Percentiles rank a stretch among this genome's conserved stretches.
Conservation (phyloP, 2,888 invertebrate genomes). For the Aphodius sticticus region DNA sequence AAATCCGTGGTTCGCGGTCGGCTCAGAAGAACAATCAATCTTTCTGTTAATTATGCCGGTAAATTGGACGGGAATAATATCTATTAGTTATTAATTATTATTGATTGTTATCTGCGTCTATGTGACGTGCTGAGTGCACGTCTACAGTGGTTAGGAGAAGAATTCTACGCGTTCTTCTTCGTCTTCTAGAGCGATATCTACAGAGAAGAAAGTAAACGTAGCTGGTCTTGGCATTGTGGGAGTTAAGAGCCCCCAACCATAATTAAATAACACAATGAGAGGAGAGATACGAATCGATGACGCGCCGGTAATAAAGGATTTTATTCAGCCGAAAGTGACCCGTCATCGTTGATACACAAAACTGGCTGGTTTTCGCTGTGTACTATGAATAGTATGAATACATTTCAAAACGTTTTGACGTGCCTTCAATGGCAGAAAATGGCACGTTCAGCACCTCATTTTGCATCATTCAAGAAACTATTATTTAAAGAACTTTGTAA, state of each 20-base stretch:
- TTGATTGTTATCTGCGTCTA: not conserved
- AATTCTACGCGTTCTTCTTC: not conserved
- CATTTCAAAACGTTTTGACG: not conserved
- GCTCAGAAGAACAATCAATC: not conserved
- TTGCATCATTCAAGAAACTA: not conserved
- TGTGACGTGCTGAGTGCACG: not conserved
- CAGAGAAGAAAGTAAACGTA: not conserved
- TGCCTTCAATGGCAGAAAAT: not conserved
- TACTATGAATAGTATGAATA: not conserved
- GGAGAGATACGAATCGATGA: not conserved
- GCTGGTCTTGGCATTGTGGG: not conserved
- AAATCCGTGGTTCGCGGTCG: not conserved
- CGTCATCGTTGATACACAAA: not conserved
- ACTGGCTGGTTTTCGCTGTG: not conserved
- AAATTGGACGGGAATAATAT: conserved; percentile 4
- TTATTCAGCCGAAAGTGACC: not conserved
- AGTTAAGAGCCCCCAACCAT: not conserved
- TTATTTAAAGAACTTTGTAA: no score
- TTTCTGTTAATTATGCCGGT: not conserved
- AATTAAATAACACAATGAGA: conserved; percentile 4
- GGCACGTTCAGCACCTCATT: not conserved
- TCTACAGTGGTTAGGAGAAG: not conserved
- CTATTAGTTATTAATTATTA: conserved; percentile 4
- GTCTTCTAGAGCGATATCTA: not conserved
- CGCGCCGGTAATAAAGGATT: not conserved